Percentiles rank a stretch among this genome's conserved stretches.
Evolutionary conservation across 37 sponge, comb jelly and placozoan genomes (phyloP).

Genomic region (Chondrosia reniformis): DNA sequence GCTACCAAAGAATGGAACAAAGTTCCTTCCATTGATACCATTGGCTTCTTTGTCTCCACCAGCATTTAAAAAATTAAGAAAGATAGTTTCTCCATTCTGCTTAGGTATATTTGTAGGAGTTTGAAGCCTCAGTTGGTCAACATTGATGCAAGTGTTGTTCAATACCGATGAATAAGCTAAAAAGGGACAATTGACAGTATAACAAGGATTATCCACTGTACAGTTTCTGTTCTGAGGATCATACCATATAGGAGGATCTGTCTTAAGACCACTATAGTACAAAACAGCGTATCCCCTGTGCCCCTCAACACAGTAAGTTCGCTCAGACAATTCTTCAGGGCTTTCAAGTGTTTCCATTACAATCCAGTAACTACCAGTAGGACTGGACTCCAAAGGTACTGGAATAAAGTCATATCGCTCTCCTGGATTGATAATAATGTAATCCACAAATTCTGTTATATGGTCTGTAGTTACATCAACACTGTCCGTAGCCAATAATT

Average conservation of each 20-base stretch:
- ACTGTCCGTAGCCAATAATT: slow-evolving; percentile 74
- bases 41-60: background rate
- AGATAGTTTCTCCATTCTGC: background rate
- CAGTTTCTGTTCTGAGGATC: background rate
- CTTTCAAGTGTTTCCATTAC: slow-evolving; percentile 63
- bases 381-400: slow-evolving; percentile 30
- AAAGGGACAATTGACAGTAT: slow-evolving; percentile 73
- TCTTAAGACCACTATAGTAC: background rate
- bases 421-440: slow-evolving; percentile 63
- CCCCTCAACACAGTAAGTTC: background rate
- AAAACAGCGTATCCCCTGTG: background rate
- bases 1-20: no score
- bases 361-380: slow-evolving; percentile 57
- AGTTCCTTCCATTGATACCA: background rate
- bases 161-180: background rate
- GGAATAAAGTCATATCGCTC: slow-evolving; percentile 74
- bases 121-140: background rate
- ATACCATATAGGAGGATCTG: background rate
- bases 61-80: background rate
- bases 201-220: slow-evolving; percentile 6
- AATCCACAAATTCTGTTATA: slow-evolving; percentile 41
- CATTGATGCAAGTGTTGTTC: background rate
- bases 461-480: slow-evolving; percentile 25
- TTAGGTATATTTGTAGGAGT: background rate
- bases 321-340: background rate